A percentile compares a stretch with the other conserved stretches of the same genome.
These are phyloP conservation scores for Sturnus vulgaris DNA, from an alignment of 2,113 vertebrate species.

Conservation along the genomic window DNA sequence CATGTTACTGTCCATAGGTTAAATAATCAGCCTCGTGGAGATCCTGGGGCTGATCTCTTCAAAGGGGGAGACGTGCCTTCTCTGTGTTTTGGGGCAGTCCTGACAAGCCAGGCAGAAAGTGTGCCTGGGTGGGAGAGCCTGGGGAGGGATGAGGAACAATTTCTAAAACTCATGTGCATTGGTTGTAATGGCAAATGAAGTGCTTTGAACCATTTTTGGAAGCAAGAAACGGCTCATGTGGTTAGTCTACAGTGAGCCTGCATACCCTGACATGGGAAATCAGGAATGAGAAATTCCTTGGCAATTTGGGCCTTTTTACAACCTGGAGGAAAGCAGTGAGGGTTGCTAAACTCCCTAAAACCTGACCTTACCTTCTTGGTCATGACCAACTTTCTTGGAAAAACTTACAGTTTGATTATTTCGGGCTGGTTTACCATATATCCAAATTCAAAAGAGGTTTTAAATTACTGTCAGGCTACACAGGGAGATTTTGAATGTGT, in stretches of 20 bases:
- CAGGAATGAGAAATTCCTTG: background rate
- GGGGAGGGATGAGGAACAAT: background rate
- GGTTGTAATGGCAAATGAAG: background rate
- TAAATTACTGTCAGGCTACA: background rate
- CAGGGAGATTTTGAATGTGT: background rate
- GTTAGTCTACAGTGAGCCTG: background rate
- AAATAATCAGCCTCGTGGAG: background rate
- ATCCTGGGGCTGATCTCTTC: background rate
- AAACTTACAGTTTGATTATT: background rate
- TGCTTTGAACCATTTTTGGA: background rate
- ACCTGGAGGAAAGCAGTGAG: background rate
- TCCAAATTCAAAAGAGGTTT: background rate
- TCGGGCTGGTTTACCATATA: background rate
- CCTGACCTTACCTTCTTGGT: background rate
- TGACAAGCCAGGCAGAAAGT: background rate
- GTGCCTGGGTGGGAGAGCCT: background rate
- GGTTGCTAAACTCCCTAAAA: background rate
- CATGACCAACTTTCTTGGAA: background rate
- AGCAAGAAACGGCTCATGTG: background rate
- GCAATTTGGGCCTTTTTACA: background rate
- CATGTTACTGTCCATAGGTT: background rate
- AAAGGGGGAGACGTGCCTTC: accelerated
- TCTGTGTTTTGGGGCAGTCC: background rate
- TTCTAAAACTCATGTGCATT: background rate
- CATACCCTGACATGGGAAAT: background rate